Conservation (phyloP, 1,140 invertebrate genomes). For the Parasteatoda tepidariorum region DNA sequence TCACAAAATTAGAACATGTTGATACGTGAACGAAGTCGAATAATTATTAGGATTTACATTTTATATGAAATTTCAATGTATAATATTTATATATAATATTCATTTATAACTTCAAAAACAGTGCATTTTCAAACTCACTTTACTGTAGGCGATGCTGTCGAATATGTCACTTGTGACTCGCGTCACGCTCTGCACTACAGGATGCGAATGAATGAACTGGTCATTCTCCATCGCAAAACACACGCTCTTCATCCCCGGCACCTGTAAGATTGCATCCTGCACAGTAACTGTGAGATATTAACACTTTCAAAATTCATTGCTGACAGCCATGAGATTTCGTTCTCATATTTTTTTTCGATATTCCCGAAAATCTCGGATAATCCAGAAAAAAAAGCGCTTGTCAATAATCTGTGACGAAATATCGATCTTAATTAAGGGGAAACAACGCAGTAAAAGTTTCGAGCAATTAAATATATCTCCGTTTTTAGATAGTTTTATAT, state of each 20-base stretch:
- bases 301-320: background rate
- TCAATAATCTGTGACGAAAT: background rate
- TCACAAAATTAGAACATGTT: no score
- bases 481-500: no score
- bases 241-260: background rate
- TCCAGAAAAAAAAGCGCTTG: background rate
- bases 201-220: slow-evolving; percentile 84
- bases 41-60: no score
- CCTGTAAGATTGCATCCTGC: background rate
- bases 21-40: no score
- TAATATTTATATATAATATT: no score
- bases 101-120: no score
- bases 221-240: slow-evolving; percentile 80
- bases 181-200: slow-evolving; percentile 84
- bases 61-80: no score
- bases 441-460: no score
- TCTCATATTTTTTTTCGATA: background rate
- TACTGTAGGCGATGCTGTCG: slow-evolving; percentile 90
- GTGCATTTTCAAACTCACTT: slow-evolving; percentile 74
- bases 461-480: no score
- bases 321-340: background rate
- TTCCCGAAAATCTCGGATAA: background rate
- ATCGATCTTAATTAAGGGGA: no score
- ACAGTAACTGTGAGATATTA: background rate
- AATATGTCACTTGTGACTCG: slow-evolving; percentile 92